A percentile compares a stretch with the other conserved stretches of the same genome.
Conservation (phyloP, 1,140 invertebrate genomes). For the Dreissena polymorpha region DNA sequence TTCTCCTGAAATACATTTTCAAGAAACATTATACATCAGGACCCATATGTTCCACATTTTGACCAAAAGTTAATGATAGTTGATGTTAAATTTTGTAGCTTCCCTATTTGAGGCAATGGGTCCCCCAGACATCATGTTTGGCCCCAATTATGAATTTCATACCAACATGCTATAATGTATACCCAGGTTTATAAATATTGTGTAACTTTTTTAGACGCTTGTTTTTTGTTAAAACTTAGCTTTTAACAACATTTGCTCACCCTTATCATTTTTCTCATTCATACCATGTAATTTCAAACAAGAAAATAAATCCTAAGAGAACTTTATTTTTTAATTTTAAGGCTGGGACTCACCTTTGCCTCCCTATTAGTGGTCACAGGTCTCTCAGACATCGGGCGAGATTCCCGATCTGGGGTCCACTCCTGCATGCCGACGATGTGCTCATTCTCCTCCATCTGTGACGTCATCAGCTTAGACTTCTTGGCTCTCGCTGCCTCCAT, state of each 20-base stretch:
- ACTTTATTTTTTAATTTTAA: background rate
- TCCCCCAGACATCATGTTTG: background rate
- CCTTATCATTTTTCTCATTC: background rate
- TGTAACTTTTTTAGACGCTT: no score
- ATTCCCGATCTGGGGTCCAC: conserved; percentile 52
- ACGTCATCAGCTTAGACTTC: conserved; percentile 61
- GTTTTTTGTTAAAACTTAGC: no score
- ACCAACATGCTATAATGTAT: background rate
- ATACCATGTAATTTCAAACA: background rate
- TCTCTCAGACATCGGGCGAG: conserved; percentile 52
- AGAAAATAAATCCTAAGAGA: background rate
- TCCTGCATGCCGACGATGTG: conserved; percentile 55
- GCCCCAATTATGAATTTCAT: background rate
- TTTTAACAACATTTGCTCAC: no score
- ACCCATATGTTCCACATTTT: no score
- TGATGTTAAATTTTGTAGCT: no score
- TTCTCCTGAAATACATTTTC: conserved; percentile 59
- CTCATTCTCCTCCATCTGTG: conserved; percentile 67
- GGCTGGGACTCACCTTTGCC: conserved; percentile 52
- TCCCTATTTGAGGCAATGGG: background rate
- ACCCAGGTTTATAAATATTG: no score
- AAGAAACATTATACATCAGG: background rate
- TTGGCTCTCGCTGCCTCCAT: conserved; percentile 65
- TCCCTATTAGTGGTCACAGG: conserved; percentile 28
- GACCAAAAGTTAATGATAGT: no score